These are phyloP conservation scores for Sthenelais limicola DNA, from an alignment of 2,888 invertebrate genomes.

Conservation along the genomic window DNA sequence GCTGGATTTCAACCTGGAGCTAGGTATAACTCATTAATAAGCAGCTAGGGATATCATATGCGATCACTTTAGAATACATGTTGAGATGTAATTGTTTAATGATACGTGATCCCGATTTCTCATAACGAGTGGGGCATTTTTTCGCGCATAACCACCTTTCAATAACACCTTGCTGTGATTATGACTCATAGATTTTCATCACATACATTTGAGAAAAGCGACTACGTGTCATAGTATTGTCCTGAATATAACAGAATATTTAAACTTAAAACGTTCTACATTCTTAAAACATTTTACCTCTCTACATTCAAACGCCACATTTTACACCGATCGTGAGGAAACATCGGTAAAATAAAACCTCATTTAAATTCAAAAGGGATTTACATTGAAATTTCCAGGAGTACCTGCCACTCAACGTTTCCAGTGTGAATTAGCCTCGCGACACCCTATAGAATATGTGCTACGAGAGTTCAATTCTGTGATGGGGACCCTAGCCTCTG, in stretches of 20 bases:
- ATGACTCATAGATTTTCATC: neutral
- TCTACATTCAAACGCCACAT: no score
- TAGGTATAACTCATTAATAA: constrained; percentile 56
- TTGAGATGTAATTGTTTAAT: no score
- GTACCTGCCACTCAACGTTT: constrained; percentile 78
- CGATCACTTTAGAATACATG: no score
- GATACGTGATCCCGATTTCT: no score
- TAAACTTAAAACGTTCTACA: no score
- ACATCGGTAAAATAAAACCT: no score
- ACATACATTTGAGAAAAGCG: neutral
- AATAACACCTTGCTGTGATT: no score
- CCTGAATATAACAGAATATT: neutral
- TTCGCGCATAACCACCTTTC: no score
- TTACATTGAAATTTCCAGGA: constrained; percentile 54
- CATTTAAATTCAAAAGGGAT: neutral
- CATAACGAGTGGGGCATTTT: no score
- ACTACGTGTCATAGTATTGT: neutral
- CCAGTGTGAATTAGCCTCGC: constrained; percentile 57
- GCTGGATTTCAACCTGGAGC: constrained; percentile 76
- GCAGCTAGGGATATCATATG: neutral
- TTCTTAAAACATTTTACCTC: no score
- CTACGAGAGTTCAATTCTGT: constrained; percentile 75
- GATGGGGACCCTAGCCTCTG: constrained; percentile 67
- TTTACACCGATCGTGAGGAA: no score
- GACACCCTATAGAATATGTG: constrained; percentile 72